phyloP scores from a whole-genome alignment of 2,113 vertebrate species.

The Patagioenas fasciata region DNA sequence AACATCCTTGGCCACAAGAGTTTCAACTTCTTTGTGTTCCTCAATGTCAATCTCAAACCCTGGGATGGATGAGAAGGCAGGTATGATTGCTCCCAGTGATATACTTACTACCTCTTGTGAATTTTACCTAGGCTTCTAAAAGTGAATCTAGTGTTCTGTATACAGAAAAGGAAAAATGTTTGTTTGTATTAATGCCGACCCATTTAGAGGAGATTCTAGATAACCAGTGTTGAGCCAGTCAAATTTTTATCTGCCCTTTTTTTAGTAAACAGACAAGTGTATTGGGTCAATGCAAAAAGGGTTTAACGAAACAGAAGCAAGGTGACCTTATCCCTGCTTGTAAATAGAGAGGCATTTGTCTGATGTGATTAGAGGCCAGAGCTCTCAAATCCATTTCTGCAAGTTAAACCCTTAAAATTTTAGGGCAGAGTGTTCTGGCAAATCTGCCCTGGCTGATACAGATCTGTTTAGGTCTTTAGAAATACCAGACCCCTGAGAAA shows the following conservation, averaged over 20 bases:
- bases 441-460: not conserved
- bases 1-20: not conserved
- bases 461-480: not conserved
- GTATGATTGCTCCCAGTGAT: not conserved
- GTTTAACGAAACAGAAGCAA: conserved; percentile 24
- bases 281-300: not conserved
- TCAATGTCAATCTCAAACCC: not conserved
- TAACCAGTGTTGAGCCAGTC: not conserved
- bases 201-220: not conserved
- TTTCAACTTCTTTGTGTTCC: not conserved
- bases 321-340: conserved; percentile 28
- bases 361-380: not conserved
- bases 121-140: not conserved
- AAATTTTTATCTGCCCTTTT: not conserved
- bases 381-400: conserved; percentile 2
- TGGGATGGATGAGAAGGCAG: not conserved
- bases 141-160: not conserved
- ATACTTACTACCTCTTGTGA: not conserved
- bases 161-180: not conserved
- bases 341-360: conserved; percentile 3
- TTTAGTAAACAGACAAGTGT: not conserved
- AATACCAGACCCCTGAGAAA: not conserved
- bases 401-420: not conserved
- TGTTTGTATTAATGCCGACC: not conserved
- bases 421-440: not conserved